Evolutionary conservation across 2,113 vertebrate genomes (phyloP).

Genomic region (Atrichornis clamosus): DNA sequence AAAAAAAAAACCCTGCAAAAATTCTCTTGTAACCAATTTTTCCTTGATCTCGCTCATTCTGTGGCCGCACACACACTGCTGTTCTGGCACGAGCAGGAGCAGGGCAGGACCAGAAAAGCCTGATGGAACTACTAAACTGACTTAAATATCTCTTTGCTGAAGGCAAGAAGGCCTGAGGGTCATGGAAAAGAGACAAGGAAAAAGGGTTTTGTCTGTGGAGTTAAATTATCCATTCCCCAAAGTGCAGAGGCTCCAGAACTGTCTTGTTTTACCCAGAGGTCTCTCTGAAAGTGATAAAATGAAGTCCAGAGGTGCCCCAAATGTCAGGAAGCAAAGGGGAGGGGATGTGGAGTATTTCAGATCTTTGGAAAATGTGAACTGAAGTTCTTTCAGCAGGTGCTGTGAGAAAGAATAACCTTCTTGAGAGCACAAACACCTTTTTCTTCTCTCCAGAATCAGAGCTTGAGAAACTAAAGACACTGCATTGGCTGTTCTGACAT

Average conservation of each 20-base stretch:
- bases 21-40: not conserved
- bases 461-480: not conserved
- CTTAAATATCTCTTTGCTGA: not conserved
- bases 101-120: not conserved
- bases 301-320: not conserved
- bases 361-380: not conserved
- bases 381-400: not conserved
- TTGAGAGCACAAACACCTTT: not conserved
- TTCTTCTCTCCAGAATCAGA: not conserved
- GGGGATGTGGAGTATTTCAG: fast-evolving
- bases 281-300: not conserved
- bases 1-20: not conserved
- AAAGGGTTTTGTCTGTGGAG: not conserved
- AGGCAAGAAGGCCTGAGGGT: not conserved
- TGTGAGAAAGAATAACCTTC: not conserved
- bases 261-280: not conserved
- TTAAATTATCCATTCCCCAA: not conserved
- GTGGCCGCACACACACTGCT: constrained; percentile 27
- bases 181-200: not conserved
- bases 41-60: not conserved
- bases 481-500: not conserved
- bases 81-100: not conserved
- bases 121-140: not conserved
- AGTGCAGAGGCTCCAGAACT: not conserved
- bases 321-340: not conserved